Evolutionary conservation across 2,888 invertebrate genomes (phyloP).

Genomic region (Dascillus cervinus): DNA sequence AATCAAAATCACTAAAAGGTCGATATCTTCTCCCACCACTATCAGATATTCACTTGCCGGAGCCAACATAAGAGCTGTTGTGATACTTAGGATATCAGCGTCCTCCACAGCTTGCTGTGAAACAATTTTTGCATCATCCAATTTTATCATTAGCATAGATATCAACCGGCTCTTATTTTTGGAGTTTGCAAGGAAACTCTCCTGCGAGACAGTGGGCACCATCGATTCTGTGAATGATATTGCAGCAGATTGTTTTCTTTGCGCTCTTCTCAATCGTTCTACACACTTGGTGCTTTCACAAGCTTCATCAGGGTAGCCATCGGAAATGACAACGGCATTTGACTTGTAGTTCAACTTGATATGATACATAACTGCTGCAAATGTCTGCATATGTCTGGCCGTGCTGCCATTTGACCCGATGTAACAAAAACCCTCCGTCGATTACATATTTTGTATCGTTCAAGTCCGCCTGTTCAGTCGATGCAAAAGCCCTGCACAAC

Average conservation of each 20-base stretch:
- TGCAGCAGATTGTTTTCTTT: constrained; percentile 4
- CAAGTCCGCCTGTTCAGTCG: constrained; percentile 1
- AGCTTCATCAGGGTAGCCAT: constrained; percentile 4
- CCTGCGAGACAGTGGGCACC: constrained; percentile 5
- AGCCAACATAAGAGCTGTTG: too few species aligned
- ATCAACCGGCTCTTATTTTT: constrained; percentile 5
- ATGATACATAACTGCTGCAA: constrained; percentile 5
- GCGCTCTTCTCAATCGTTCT: constrained; percentile 5
- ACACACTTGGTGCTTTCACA: constrained; percentile 5
- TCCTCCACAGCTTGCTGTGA: constrained; percentile 3
- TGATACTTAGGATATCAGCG: constrained; percentile 4
- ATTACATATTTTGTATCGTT: constrained; percentile 3
- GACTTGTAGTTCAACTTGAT: constrained; percentile 5
- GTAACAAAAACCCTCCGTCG: constrained; percentile 4
- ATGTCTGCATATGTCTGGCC: constrained; percentile 4
- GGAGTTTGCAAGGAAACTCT: constrained; percentile 4
- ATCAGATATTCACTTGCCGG: too few species aligned
- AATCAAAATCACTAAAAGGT: too few species aligned
- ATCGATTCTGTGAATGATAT: constrained; percentile 4
- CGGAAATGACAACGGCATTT: constrained; percentile 4
- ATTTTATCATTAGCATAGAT: constrained; percentile 4
- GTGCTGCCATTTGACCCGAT: constrained; percentile 1
- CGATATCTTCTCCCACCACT: too few species aligned
- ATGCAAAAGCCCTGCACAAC: constrained; percentile 3
- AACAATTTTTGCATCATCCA: constrained; percentile 3